These are phyloP conservation scores for Microplitis deprimator DNA, from an alignment of 2,888 invertebrate genomes.

Conservation along the genomic window DNA sequence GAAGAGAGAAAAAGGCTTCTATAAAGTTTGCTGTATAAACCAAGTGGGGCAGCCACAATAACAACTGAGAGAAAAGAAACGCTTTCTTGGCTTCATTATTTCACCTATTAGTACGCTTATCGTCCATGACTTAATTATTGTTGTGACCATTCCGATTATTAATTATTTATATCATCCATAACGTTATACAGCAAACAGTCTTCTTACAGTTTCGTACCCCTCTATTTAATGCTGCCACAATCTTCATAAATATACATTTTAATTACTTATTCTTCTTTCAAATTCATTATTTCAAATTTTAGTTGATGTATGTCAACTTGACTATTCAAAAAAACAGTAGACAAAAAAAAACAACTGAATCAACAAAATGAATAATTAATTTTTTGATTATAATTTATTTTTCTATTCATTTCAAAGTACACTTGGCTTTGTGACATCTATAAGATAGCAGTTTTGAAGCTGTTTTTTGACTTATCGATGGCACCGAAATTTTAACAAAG, in stretches of 20 bases:
- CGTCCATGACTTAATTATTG: background rate
- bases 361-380: too few relatives aligned
- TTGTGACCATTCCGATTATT: background rate
- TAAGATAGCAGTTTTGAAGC: too few relatives aligned
- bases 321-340: too few relatives aligned
- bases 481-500: too few relatives aligned
- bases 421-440: too few relatives aligned
- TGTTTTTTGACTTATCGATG: too few relatives aligned
- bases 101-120: background rate
- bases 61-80: constrained; percentile 18
- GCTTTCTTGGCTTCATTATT: constrained; percentile 28
- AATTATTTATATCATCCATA: background rate
- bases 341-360: too few relatives aligned
- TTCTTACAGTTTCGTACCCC: background rate
- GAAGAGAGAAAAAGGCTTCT: constrained; percentile 26
- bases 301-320: too few relatives aligned
- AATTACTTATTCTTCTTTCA: too few relatives aligned
- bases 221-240: background rate
- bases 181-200: background rate
- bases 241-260: constrained; percentile 2
- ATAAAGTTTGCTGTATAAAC: constrained; percentile 8
- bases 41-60: constrained; percentile 36
- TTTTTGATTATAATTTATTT: too few relatives aligned
- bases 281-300: too few relatives aligned
- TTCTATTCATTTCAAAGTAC: too few relatives aligned